Conservation (phyloP, 2,797 vertebrate genomes). For the Microhierax caerulescens region DNA sequence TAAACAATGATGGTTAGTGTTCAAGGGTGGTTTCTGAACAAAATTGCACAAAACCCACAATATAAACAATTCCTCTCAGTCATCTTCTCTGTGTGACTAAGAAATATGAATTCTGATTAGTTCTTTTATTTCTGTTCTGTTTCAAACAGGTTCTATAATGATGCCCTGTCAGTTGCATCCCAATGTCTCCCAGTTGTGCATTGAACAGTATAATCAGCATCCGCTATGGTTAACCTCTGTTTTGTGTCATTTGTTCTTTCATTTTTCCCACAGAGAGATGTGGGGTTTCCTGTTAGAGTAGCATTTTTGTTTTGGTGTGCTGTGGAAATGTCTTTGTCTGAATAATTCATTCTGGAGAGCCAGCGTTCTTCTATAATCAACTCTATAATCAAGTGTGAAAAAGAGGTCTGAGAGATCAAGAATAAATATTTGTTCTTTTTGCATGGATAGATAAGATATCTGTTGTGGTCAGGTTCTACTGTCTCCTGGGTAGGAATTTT, state of each 20-base stretch:
- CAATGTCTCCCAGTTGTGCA: not conserved
- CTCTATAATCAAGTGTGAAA: not conserved
- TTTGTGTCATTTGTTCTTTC: not conserved
- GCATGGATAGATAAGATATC: not conserved
- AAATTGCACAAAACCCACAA: not conserved
- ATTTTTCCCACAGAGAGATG: not conserved
- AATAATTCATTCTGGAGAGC: not conserved
- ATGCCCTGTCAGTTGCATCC: not conserved
- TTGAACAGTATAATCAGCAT: not conserved
- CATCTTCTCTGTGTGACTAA: not conserved
- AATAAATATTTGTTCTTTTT: not conserved
- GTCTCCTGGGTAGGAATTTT: not conserved
- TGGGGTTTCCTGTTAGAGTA: not conserved
- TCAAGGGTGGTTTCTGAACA: not conserved
- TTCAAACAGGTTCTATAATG: not conserved
- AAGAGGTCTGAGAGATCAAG: not conserved
- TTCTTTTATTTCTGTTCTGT: not conserved
- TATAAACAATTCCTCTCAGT: not conserved
- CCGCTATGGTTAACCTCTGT: not conserved
- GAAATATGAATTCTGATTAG: not conserved
- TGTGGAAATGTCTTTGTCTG: not conserved
- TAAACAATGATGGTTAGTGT: not conserved
- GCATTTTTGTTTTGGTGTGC: not conserved
- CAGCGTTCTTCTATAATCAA: not conserved
- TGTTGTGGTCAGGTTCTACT: not conserved